phyloP scores from a whole-genome alignment of 1,140 invertebrate genomes.

The Mercenaria mercenaria region DNA sequence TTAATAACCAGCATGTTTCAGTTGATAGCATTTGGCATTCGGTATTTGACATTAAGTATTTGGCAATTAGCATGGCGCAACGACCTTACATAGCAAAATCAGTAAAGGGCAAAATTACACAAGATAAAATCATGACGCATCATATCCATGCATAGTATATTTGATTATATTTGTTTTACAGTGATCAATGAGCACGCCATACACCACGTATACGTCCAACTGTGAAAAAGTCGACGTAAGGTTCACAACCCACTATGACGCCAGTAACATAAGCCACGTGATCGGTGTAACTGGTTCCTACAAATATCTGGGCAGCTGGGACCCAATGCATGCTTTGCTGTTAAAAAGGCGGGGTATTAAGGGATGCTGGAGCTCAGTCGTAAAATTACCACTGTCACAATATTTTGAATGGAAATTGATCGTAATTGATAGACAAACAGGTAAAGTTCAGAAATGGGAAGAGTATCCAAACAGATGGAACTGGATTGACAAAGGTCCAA shows the following conservation, averaged over 20 bases:
- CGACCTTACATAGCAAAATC: too few relatives aligned
- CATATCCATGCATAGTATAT: too few relatives aligned
- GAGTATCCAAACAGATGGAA: background rate
- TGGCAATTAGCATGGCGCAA: too few relatives aligned
- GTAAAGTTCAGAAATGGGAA: background rate
- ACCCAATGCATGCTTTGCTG: background rate
- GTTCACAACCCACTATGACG: background rate
- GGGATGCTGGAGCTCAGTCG: background rate
- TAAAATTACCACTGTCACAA: background rate
- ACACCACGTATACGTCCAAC: too few relatives aligned
- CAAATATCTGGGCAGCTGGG: background rate
- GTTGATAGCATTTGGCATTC: too few relatives aligned
- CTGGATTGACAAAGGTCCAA: conserved; percentile 1
- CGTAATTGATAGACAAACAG: background rate
- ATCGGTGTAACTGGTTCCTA: background rate
- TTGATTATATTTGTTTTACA: too few relatives aligned
- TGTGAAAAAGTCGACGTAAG: background rate
- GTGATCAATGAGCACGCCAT: too few relatives aligned
- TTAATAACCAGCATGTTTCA: too few relatives aligned
- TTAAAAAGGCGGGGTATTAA: background rate
- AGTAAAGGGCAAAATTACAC: too few relatives aligned
- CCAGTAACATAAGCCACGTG: background rate
- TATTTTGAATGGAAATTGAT: conserved; percentile 29
- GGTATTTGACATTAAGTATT: too few relatives aligned
- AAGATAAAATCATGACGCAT: too few relatives aligned